phyloP scores from a whole-genome alignment of 2,113 vertebrate species.

The Hyperopisus bebe region DNA sequence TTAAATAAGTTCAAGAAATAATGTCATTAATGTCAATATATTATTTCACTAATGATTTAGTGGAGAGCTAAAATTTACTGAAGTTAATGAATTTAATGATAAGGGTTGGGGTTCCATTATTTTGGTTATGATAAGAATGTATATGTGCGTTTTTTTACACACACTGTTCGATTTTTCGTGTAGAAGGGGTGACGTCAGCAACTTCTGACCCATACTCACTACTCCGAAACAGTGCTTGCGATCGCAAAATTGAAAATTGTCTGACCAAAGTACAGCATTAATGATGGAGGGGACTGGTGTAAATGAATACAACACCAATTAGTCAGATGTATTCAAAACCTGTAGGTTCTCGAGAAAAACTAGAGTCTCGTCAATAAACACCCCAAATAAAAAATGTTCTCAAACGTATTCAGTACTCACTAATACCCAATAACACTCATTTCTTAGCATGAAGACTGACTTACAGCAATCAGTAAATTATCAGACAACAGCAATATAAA shows the following conservation, averaged over 20 bases:
- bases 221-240: background rate
- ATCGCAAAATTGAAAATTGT: background rate
- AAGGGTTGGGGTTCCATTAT: background rate
- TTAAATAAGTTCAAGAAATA: background rate
- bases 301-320: background rate
- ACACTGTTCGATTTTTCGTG: background rate
- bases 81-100: background rate
- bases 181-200: background rate
- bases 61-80: background rate
- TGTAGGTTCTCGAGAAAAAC: background rate
- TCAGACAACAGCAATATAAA: background rate
- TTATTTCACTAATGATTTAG: background rate
- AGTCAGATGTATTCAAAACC: background rate
- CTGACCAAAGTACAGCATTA: background rate
- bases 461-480: background rate
- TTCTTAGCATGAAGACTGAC: background rate
- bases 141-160: background rate
- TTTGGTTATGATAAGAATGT: background rate
- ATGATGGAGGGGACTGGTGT: background rate
- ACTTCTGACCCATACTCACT: background rate
- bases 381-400: background rate
- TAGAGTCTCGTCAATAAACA: background rate
- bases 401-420: background rate
- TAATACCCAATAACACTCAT: background rate
- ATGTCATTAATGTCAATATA: background rate